These are phyloP conservation scores for Urocitellus parryii DNA, from an alignment of 2,113 vertebrate genomes.

Conservation along the genomic window DNA sequence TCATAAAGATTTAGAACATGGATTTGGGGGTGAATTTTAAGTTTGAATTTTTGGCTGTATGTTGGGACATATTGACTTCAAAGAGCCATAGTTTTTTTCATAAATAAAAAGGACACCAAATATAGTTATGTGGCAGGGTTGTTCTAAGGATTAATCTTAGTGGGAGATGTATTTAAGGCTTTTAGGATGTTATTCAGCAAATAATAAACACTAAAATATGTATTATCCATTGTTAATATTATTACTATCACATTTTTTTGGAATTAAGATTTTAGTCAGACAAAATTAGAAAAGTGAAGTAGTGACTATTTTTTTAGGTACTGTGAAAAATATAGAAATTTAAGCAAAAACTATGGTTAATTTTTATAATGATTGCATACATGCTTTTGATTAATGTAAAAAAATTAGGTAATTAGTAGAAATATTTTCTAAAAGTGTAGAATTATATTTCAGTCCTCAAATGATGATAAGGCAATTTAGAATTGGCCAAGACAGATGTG, in stretches of 20 bases:
- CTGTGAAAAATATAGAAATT: background rate
- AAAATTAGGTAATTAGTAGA: background rate
- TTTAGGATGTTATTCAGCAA: background rate
- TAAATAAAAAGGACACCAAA: background rate
- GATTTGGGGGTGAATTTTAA: background rate
- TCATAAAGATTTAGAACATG: background rate
- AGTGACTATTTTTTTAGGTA: background rate
- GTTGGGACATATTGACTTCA: background rate
- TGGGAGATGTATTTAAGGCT: background rate
- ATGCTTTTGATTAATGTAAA: background rate
- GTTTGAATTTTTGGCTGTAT: slow-evolving; percentile 28
- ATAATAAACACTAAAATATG: background rate
- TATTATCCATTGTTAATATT: slow-evolving; percentile 2
- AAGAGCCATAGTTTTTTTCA: background rate
- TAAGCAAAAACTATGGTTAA: background rate
- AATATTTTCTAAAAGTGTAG: slow-evolving; percentile 15
- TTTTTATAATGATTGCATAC: background rate
- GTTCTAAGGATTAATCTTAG: background rate
- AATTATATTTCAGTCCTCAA: background rate
- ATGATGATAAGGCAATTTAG: background rate
- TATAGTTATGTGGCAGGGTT: background rate
- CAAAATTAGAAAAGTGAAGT: background rate
- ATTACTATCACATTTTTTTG: slow-evolving; percentile 38
- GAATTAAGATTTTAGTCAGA: background rate
- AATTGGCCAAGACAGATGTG: slow-evolving; percentile 7